Base-by-base conservation (phyloP, 2,888 invertebrate genomes). In the Caenorhabditis zanzibari region DNA sequence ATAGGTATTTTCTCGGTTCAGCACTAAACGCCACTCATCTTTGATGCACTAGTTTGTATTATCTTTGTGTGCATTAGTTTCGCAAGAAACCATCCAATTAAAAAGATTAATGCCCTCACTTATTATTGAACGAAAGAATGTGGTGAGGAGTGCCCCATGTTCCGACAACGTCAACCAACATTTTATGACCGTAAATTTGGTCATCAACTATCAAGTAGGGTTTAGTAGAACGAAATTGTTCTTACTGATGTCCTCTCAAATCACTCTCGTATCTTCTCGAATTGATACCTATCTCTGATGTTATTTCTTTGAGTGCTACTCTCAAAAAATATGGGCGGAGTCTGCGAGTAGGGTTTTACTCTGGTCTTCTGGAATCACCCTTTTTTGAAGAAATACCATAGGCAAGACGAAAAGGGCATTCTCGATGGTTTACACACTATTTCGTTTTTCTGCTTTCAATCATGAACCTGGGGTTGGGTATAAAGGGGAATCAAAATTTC, bases 191-290 rank as follows among this genome's bases (percentile, higher is more conserved):
- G 32, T 49, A n/a, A 47, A 19, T 38, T 22, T 61, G 12, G 9
- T 38, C 49, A 26, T 28, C 61, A 22, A 76, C 41, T 59, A 59
- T 66, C 44, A 16, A 14, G 32, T 19, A 77, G 63, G n/a, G n/a
- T n/a, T n/a, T n/a, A n/a, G n/a, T n/a, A 77, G 76, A 77, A 77
- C 76, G 69, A 68, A 77, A 77, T 63, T 77, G 69, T 77, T 73
- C 71, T 76, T 75, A 74, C 66, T 35, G 63, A 16, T 58, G 26
- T 63, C 73, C 32, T 24, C 14, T n/a, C 54, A 9, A 10, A 22
- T 63, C 28, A 22, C 54, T 22, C 54, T 24, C 54, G 68, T 68
- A 76, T 69, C 59, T 69, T 77, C 77, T 77, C 77, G 77, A 77
- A 61, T 63, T 63, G 69, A 77, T 77, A 61, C 63, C 56, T 16